Evolutionary conservation across 2,888 invertebrate species (phyloP), one percentile per base, ranked within the genome.

Genomic region (Spialia ferax): DNA sequence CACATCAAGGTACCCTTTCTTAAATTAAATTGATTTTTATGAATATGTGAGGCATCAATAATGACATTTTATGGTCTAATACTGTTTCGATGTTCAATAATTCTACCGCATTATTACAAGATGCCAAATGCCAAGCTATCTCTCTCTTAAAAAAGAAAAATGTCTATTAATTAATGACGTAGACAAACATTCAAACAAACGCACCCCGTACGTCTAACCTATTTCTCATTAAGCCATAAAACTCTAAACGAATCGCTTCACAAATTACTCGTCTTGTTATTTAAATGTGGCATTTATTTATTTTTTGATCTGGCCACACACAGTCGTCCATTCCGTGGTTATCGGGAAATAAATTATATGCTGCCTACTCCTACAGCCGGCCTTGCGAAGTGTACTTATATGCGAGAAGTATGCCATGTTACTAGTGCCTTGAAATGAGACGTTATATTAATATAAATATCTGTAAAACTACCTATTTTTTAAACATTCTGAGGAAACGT

Each of bases 271-370:
- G 52, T 42, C 59, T 65, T 65, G 59, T 65, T 65, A 65, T 59
- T 65, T 55, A 65, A 65, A 65, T 65, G 65, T 65, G 65, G 59
- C 65, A 65, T 59, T 65, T 59, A 59, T 59, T 52, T 65, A 65
- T 65, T 59, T 59, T 59, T 52, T 50, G 26, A 59, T 38, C 23
- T 65, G 65, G 7, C 65, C 65, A 65, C 65, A 65, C 65, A 18
- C 65, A 59, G 29, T 26, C 15, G 63, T 63, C 57, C 64, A 64
- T 57, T 57, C 48, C 57, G 59, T 23, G 22, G 57, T 66, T 66
- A 66, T 66, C 65, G 65, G 65, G 35, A 54, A 42, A 66, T 66
- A 66, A 66, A 66, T 66, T 66, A 66, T 66, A 50, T 59, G 26
- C 60, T 50, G 65, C 56, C 65, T 66, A 66, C 65, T 65, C 64